These are phyloP conservation scores for Mastomys coucha DNA, from an alignment of 2,113 vertebrate genomes.

Conservation along the genomic window DNA sequence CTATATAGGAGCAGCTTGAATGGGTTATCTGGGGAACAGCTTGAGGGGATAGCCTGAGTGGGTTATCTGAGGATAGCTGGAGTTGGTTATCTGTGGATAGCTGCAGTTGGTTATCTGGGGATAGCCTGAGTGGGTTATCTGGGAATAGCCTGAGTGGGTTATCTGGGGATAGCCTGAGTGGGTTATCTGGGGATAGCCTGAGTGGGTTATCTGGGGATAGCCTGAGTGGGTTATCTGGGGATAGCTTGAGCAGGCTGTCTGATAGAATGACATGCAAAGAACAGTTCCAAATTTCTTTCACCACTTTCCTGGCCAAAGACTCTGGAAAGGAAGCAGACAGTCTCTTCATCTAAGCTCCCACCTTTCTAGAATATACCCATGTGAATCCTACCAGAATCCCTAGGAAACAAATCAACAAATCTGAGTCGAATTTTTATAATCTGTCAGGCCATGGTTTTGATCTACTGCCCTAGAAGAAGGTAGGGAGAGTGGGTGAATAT, in stretches of 20 bases:
- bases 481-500: not conserved
- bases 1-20: not conserved
- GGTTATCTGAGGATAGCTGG: not conserved
- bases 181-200: not conserved
- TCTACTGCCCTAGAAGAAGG: not conserved
- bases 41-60: not conserved
- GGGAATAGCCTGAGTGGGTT: not conserved
- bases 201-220: not conserved
- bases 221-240: not conserved
- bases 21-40: not conserved
- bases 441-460: too few relatives aligned
- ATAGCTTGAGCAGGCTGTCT: not conserved
- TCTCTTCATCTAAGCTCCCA: not conserved
- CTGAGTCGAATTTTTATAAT: not conserved
- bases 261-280: not conserved
- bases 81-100: not conserved
- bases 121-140: not conserved
- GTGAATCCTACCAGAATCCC: not conserved
- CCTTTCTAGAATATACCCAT: not conserved
- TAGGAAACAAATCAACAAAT: not conserved
- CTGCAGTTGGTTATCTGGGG: not conserved
- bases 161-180: not conserved
- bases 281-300: not conserved
- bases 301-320: not conserved
- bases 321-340: not conserved